phyloP scores from a whole-genome alignment of 2,113 vertebrate species.

The Barbus barbus region DNA sequence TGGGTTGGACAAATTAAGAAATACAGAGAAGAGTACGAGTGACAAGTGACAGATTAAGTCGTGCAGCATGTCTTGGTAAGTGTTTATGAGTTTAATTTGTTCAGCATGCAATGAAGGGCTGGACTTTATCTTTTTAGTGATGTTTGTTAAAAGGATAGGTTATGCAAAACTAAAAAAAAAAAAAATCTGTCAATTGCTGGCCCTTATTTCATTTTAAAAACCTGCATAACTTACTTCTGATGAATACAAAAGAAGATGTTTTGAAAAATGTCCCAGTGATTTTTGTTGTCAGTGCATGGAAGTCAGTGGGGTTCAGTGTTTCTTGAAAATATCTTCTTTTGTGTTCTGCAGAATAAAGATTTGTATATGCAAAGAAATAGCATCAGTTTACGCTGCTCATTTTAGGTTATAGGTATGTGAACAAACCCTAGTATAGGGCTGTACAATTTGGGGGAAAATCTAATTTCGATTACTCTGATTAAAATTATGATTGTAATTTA shows the following conservation, averaged over 20 bases:
- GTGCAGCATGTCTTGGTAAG: neutral
- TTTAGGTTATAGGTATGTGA: too few species aligned
- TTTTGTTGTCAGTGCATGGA: neutral
- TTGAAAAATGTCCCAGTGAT: neutral
- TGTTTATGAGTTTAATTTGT: neutral
- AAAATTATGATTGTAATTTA: too few species aligned
- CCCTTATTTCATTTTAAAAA: neutral
- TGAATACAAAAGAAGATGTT: neutral
- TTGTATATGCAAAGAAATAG: too few species aligned
- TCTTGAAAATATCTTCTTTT: neutral
- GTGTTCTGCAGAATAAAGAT: too few species aligned
- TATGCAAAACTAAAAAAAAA: too few species aligned
- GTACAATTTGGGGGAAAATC: neutral
- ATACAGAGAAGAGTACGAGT: neutral
- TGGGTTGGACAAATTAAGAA: conserved; percentile 21
- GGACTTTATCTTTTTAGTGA: too few species aligned
- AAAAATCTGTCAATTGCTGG: neutral
- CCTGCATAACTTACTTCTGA: neutral
- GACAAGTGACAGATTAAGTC: neutral
- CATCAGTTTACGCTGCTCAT: too few species aligned
- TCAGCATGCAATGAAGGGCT: neutral
- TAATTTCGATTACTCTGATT: too few species aligned
- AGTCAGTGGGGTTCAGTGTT: neutral
- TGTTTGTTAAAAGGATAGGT: neutral
- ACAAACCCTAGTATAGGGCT: too few species aligned